A percentile compares a stretch with the other conserved stretches of the same genome.
Conservation (phyloP, 2,797 vertebrate species). For the Notamacropus eugenii region DNA sequence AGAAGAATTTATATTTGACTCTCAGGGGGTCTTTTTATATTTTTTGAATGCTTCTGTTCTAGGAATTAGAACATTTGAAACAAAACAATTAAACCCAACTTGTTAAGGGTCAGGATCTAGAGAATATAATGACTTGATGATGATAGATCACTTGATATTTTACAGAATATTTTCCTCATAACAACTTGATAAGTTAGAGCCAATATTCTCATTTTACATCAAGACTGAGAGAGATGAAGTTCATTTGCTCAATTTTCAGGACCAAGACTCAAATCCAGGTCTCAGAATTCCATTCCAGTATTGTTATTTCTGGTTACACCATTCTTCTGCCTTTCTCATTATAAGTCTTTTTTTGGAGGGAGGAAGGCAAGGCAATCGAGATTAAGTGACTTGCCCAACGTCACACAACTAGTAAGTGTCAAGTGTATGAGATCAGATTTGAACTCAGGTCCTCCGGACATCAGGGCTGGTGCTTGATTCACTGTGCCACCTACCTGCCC, state of each 20-base stretch:
- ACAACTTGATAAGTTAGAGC: background rate
- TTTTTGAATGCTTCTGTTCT: conserved; percentile 41
- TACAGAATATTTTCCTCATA: background rate
- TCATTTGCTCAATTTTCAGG: background rate
- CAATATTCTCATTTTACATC: background rate
- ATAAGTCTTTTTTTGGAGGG: background rate
- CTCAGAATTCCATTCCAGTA: background rate
- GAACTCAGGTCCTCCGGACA: too few species aligned
- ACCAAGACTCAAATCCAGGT: background rate
- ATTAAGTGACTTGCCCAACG: too few species aligned
- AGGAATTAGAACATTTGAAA: conserved; percentile 20
- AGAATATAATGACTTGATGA: background rate
- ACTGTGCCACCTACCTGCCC: too few species aligned
- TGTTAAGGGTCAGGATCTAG: background rate
- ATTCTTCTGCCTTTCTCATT: background rate
- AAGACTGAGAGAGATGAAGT: background rate
- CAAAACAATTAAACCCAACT: conserved; percentile 10
- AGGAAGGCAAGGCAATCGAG: too few species aligned
- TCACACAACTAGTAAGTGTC: too few species aligned
- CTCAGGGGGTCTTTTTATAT: conserved; percentile 6
- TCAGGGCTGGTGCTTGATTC: too few species aligned
- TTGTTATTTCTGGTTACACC: background rate
- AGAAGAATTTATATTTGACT: conserved; percentile 5
- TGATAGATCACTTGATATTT: background rate
- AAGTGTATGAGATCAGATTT: too few species aligned